Conservation (phyloP, 2,113 vertebrate genomes). For the Aspidoscelis tigris region DNA sequence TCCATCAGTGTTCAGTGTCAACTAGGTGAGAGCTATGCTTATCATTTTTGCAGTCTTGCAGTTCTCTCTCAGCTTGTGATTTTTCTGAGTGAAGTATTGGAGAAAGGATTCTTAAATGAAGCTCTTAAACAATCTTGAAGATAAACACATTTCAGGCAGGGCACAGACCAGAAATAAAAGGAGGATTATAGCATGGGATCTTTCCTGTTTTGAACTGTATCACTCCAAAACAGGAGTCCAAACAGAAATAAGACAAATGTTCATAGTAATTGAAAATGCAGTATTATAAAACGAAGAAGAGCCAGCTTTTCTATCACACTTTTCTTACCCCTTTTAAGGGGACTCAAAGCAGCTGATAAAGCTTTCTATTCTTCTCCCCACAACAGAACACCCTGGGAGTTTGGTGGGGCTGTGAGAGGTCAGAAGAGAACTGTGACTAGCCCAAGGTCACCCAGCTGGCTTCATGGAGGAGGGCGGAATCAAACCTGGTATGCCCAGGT, state of each 20-base stretch:
- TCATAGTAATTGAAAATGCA: neutral
- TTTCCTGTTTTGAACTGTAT: neutral
- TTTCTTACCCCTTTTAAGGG: too few relatives aligned
- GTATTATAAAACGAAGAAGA: neutral
- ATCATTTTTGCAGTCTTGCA: neutral
- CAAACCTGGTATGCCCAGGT: too few relatives aligned
- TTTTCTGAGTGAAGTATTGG: neutral
- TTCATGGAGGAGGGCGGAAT: too few relatives aligned
- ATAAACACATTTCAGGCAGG: conserved; percentile 19
- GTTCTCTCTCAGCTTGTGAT: conserved; percentile 10
- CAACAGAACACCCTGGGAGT: too few relatives aligned
- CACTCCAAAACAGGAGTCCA: neutral
- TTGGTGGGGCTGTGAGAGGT: too few relatives aligned
- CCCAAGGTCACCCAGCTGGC: too few relatives aligned
- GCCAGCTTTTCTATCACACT: too few relatives aligned
- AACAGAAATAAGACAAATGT: neutral
- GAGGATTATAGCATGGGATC: neutral
- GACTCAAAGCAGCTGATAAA: too few relatives aligned
- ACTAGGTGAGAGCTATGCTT: neutral
- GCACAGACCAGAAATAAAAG: neutral
- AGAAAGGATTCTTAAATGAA: conserved; percentile 8
- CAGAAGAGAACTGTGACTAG: too few relatives aligned
- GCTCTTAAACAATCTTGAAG: neutral
- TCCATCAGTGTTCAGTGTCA: neutral
- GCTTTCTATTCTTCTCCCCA: too few relatives aligned